Percentiles rank a stretch among this genome's conserved stretches.
Evolutionary conservation across 2,797 vertebrate genomes (phyloP).

Genomic region (Cephalopachus bancanus): DNA sequence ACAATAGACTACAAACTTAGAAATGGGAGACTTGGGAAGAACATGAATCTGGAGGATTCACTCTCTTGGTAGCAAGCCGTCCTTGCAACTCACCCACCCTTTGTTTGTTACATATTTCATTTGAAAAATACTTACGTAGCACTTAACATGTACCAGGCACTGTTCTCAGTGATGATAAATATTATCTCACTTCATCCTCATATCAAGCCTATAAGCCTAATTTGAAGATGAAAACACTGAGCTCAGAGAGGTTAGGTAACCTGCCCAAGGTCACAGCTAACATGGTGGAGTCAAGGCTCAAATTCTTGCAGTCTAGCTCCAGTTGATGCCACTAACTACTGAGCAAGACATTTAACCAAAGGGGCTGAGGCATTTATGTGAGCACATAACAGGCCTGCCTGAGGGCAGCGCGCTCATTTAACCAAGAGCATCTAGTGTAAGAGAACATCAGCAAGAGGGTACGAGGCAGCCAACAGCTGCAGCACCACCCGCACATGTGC

Average conservation of each 20-base stretch:
- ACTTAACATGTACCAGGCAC: background rate
- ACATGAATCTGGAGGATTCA: background rate
- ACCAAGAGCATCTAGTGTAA: background rate
- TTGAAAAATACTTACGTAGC: background rate
- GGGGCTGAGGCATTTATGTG: no score
- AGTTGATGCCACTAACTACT: no score
- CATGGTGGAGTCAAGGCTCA: accelerated
- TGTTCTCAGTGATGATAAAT: background rate
- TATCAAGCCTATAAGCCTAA: background rate
- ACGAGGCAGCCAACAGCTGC: background rate
- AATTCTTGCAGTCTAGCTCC: background rate
- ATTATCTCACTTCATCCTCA: background rate
- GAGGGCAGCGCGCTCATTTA: background rate
- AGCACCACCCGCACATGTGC: no score
- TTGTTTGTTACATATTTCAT: background rate
- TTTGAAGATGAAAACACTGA: background rate
- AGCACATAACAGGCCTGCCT: background rate
- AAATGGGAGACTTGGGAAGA: background rate
- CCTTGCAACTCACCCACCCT: background rate
- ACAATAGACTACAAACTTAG: background rate
- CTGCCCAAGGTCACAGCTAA: background rate
- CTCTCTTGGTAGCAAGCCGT: background rate
- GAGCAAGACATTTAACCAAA: background rate
- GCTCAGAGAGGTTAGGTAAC: background rate
- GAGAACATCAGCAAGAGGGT: background rate